phyloP scores from a whole-genome alignment of 2,888 invertebrate species.

The Anarsia innoxiella region DNA sequence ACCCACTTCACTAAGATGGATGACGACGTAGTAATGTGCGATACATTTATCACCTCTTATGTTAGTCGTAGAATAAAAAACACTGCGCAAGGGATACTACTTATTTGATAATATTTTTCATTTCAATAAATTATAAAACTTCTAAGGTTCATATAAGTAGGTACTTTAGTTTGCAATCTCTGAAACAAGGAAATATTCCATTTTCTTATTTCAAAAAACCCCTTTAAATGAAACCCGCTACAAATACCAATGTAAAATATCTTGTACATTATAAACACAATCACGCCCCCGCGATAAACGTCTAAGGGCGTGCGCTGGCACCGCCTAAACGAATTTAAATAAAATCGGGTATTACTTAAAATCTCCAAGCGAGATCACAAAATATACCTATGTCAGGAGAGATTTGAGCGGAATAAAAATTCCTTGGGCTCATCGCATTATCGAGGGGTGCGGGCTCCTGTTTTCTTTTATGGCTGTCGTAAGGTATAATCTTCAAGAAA shows the following conservation, averaged over 20 bases:
- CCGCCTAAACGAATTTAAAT: slow-evolving; percentile 71
- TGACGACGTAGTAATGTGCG: slow-evolving; percentile 27
- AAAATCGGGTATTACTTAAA: slow-evolving; percentile 73
- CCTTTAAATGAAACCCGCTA: no score
- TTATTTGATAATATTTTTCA: no score
- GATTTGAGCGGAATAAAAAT: slow-evolving; percentile 74
- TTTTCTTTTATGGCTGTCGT: slow-evolving; percentile 75
- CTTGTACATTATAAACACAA: slow-evolving; percentile 61
- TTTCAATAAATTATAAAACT: no score
- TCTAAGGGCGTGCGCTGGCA: slow-evolving; percentile 61
- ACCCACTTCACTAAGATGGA: slow-evolving; percentile 29
- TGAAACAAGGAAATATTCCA: background rate
- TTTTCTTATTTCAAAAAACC: no score
- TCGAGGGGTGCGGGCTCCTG: slow-evolving; percentile 69
- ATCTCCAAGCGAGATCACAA: slow-evolving; percentile 69
- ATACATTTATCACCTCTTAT: slow-evolving; percentile 25
- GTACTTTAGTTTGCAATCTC: no score
- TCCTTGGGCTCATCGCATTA: slow-evolving; percentile 70
- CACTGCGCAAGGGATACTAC: no score
- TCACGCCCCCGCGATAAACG: slow-evolving; percentile 68
- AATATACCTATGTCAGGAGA: slow-evolving; percentile 73
- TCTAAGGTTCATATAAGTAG: no score
- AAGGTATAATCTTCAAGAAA: slow-evolving; percentile 75
- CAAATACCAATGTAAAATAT: slow-evolving; percentile 31
- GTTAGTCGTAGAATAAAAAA: slow-evolving; percentile 1